Conservation (phyloP, 2,888 invertebrate genomes). For the Tetheella fluctuosa region DNA sequence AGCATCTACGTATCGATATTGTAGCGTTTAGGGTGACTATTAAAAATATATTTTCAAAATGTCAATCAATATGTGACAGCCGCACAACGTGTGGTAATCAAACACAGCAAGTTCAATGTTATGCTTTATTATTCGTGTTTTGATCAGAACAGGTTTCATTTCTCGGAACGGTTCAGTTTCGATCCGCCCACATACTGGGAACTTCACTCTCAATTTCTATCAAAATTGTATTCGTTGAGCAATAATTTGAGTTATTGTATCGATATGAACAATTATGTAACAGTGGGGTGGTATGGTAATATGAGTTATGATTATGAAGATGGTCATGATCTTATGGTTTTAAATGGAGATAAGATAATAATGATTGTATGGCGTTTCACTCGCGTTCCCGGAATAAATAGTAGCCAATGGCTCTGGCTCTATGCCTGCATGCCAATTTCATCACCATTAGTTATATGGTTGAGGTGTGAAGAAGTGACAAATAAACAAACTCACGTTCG, state of each 20-base stretch:
- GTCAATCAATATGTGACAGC: slow-evolving; percentile 14
- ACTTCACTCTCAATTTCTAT: slow-evolving; percentile 35
- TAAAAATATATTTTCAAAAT: background rate
- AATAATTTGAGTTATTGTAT: slow-evolving; percentile 18
- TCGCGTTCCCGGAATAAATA: too few species aligned
- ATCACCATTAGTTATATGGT: too few species aligned
- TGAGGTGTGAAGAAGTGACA: too few species aligned
- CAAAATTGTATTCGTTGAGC: slow-evolving; percentile 25
- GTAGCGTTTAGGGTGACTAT: background rate
- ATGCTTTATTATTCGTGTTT: slow-evolving; percentile 17
- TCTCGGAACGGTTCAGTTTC: slow-evolving; percentile 1
- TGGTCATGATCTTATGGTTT: background rate
- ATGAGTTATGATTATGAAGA: slow-evolving; percentile 1
- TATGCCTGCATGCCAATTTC: too few species aligned
- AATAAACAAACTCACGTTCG: background rate
- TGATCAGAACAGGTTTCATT: slow-evolving; percentile 12
- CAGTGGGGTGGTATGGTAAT: slow-evolving; percentile 17
- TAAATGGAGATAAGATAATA: background rate
- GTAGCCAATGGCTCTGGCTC: too few species aligned
- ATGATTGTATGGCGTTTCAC: background rate
- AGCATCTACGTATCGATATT: background rate
- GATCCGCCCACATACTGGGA: slow-evolving; percentile 18
- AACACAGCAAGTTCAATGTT: slow-evolving; percentile 17
- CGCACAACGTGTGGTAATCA: slow-evolving; percentile 15
- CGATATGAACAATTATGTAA: slow-evolving; percentile 19